phyloP scores from a whole-genome alignment of 2,888 invertebrate genomes.

The Lissonota sp. region DNA sequence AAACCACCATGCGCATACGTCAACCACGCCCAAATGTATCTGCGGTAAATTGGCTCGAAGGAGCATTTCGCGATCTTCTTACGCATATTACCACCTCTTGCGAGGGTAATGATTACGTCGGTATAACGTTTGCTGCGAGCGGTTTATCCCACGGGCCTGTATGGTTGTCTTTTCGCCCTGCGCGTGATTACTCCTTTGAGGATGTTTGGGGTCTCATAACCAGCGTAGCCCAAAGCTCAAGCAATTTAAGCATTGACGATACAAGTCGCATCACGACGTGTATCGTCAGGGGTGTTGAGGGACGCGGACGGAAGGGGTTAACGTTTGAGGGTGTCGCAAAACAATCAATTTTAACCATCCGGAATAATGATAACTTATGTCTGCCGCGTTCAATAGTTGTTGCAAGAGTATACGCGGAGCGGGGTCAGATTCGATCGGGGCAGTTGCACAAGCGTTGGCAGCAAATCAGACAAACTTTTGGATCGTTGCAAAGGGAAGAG shows the following conservation, averaged over 20 bases:
- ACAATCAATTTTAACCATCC: conserved; percentile 10
- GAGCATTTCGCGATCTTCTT: no score
- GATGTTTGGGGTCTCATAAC: conserved; percentile 9
- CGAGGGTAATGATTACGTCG: no score
- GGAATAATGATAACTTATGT: no score
- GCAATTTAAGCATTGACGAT: conserved; percentile 7
- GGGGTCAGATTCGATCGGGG: conserved; percentile 23
- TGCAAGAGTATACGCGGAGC: conserved; percentile 14
- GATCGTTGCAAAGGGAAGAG: no score
- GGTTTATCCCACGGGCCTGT: background rate
- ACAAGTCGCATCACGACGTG: background rate
- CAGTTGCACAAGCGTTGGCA: conserved; percentile 1
- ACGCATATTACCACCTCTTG: no score
- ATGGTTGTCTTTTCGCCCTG: conserved; percentile 6
- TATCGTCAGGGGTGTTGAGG: no score
- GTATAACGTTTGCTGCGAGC: no score
- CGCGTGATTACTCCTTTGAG: background rate
- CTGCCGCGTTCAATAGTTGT: conserved; percentile 15
- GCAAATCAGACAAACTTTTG: background rate
- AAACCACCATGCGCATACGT: no score
- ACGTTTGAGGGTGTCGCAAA: conserved; percentile 7
- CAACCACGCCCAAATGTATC: no score
- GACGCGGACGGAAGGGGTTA: no score
- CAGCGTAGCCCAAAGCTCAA: conserved; percentile 3
- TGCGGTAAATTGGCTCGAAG: no score